Evolutionary conservation across 2,113 vertebrate species (phyloP).

Genomic region (Castor canadensis): DNA sequence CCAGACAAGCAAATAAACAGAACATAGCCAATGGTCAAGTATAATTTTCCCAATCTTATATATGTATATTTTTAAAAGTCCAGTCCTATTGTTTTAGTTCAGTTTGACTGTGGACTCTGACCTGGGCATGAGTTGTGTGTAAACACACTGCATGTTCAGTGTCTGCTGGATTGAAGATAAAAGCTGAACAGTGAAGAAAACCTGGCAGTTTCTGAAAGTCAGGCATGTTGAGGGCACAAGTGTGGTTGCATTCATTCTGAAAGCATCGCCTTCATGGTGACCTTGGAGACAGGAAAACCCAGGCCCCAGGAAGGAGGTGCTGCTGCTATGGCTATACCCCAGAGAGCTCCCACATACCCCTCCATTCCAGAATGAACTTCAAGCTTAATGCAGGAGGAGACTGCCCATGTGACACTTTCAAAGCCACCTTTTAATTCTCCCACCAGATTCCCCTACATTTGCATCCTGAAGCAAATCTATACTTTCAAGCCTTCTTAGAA

Average conservation of each 20-base stretch:
- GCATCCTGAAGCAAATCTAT: not conserved
- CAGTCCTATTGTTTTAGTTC: too few species aligned
- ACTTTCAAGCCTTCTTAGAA: not conserved
- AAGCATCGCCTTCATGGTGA: rapidly evolving
- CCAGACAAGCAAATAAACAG: not conserved
- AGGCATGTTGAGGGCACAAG: rapidly evolving
- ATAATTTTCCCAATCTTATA: not conserved
- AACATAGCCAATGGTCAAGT: rapidly evolving
- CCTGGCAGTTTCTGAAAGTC: not conserved
- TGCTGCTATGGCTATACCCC: rapidly evolving
- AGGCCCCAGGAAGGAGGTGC: not conserved
- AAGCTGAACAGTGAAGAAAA: not conserved
- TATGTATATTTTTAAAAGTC: too few species aligned
- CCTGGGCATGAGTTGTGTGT: too few species aligned
- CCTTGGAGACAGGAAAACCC: not conserved
- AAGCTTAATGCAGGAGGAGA: not conserved
- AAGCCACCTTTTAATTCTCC: not conserved
- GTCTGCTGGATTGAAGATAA: not conserved
- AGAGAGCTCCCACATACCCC: rapidly evolving
- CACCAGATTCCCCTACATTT: not conserved
- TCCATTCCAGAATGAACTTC: too few species aligned
- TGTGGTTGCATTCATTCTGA: not conserved
- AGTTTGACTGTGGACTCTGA: not conserved
- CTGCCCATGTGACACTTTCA: rapidly evolving
- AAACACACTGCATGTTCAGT: rapidly evolving